phyloP scores from a whole-genome alignment of 2,113 vertebrate species.

The Corvus moneduloides region DNA sequence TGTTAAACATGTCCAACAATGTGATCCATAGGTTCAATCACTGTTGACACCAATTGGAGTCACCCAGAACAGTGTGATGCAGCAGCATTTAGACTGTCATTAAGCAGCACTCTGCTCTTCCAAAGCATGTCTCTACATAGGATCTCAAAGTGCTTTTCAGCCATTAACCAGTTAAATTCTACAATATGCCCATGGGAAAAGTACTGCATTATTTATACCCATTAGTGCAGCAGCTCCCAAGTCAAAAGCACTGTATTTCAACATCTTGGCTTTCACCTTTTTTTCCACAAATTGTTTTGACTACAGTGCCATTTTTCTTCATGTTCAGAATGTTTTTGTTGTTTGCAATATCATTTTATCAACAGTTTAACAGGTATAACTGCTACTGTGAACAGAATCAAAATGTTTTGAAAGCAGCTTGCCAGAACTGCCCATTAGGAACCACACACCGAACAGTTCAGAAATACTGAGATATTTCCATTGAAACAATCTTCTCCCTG shows the following conservation, averaged over 20 bases:
- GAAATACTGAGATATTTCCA: background rate
- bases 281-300: background rate
- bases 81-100: background rate
- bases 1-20: background rate
- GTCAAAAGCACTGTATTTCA: background rate
- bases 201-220: slow-evolving; percentile 20
- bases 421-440: background rate
- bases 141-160: background rate
- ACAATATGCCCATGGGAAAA: background rate
- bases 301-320: background rate
- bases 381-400: slow-evolving; percentile 10
- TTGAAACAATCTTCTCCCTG: background rate
- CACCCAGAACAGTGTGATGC: background rate
- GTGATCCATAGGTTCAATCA: background rate
- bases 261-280: background rate
- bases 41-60: background rate
- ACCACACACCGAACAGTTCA: background rate
- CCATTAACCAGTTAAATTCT: slow-evolving; percentile 21
- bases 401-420: background rate
- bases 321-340: background rate
- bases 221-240: background rate
- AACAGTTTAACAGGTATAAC: background rate
- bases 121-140: background rate
- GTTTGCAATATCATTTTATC: background rate
- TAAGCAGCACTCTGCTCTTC: background rate